Evolutionary conservation across 2,113 vertebrate species (phyloP), one percentile per base, ranked within the genome.

Genomic region (Merops nubicus): DNA sequence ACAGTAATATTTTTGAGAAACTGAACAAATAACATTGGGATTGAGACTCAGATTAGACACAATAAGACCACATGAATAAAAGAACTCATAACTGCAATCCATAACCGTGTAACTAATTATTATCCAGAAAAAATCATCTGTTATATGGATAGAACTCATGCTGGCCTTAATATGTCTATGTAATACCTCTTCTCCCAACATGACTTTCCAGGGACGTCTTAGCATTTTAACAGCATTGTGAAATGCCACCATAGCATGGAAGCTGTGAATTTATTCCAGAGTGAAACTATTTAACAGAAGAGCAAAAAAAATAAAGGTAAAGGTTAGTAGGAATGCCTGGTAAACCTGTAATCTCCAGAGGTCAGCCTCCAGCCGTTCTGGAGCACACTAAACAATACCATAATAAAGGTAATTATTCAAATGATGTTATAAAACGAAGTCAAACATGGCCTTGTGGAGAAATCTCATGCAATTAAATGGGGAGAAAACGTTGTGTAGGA

Each of bases 381-480:
- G 11, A 59, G 43, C 9, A 9, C n/a, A 59, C 23, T 56, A 70
- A 88, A 88, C 29, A 84, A 22, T 43, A 33, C 2, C 51, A 81
- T 73, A 96, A 95, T 88, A 95, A 95, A 88, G 18, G 21, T 65
- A 96, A 70, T 93, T 93, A 91, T 78, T 23, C 8, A 85, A 83
- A 92, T 67, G 9, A 33, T 69, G 17, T 57, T 83, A 67, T 59
- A 90, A 83, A 85, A 15, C 34, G 54, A 84, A 92, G 40, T 51
- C 34, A 78, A 56, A 88, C 14, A 43, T 56, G 9, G 18, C 13
- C 34, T 86, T 45, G 19, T 80, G 28, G 36, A 90, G 72, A 90
- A 90, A 9, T 40, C 25, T 42, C 1, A 18, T 56, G 33, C 22
- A 75, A 75, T 62, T 81, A 84, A 90, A 77, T 36, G 4, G 40